A percentile compares a stretch with the other conserved stretches of the same genome.
These are phyloP conservation scores for Ophraella communa DNA, from an alignment of 2,888 invertebrate genomes.

Conservation along the genomic window DNA sequence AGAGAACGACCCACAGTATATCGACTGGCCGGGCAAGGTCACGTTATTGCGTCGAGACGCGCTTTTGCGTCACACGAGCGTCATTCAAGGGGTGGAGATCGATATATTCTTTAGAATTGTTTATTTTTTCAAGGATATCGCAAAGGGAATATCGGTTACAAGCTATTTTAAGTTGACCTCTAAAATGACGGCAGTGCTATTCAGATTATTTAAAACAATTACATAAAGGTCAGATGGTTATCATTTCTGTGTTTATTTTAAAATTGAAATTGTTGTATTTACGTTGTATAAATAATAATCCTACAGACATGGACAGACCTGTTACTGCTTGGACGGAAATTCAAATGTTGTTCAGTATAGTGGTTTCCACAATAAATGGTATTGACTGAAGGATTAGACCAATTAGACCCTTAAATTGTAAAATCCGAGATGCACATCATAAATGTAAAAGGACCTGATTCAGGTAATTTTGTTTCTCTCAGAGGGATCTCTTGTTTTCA, in stretches of 20 bases:
- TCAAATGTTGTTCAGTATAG: too few species aligned
- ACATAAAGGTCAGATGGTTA: conserved; percentile 3
- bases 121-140: conserved; percentile 3
- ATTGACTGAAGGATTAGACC: too few species aligned
- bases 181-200: not conserved
- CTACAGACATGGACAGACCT: too few species aligned
- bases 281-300: too few species aligned
- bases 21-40: conserved; percentile 53
- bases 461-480: too few species aligned
- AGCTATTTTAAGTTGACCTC: conserved; percentile 4
- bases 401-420: too few species aligned
- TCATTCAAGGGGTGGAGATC: conserved; percentile 54
- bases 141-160: not conserved
- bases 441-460: too few species aligned
- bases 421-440: too few species aligned
- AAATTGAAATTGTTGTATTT: not conserved
- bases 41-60: conserved; percentile 53
- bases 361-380: too few species aligned
- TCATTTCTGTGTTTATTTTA: not conserved
- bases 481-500: too few species aligned
- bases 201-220: conserved; percentile 1
- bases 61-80: conserved; percentile 53
- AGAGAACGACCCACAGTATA: conserved; percentile 26
- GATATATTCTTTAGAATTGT: conserved; percentile 25
- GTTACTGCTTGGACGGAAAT: too few species aligned